These are phyloP conservation scores for Cheilosia vernalis DNA, from an alignment of 2,888 invertebrate species.

Conservation along the genomic window DNA sequence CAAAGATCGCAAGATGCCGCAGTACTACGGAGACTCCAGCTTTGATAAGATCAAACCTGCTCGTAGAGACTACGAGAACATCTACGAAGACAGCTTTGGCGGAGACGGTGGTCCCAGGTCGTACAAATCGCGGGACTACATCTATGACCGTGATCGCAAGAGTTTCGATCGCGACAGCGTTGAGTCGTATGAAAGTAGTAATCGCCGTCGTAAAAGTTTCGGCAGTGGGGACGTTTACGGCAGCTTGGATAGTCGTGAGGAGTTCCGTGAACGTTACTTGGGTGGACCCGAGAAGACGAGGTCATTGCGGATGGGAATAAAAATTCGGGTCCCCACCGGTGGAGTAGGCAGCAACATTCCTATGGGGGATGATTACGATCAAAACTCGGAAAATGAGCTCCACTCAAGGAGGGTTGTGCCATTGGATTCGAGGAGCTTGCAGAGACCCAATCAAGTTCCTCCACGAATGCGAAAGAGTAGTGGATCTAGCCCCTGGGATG, in stretches of 20 bases:
- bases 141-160: slow-evolving; percentile 82
- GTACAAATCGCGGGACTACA: slow-evolving; percentile 80
- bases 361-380: slow-evolving; percentile 84
- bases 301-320: slow-evolving; percentile 81
- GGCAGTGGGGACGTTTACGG: slow-evolving; percentile 83
- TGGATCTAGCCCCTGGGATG: slow-evolving; percentile 85
- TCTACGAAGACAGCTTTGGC: slow-evolving; percentile 79
- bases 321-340: slow-evolving; percentile 77
- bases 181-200: slow-evolving; percentile 82
- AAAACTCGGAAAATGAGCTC: slow-evolving; percentile 84
- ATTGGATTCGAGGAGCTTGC: slow-evolving; percentile 80
- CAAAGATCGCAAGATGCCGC: slow-evolving; percentile 76
- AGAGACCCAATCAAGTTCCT: slow-evolving; percentile 79
- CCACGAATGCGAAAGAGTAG: slow-evolving; percentile 82
- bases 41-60: slow-evolving; percentile 74
- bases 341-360: slow-evolving; percentile 60
- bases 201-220: slow-evolving; percentile 81
- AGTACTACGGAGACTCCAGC: slow-evolving; percentile 76
- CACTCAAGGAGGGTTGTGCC: slow-evolving; percentile 77
- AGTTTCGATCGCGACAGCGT: slow-evolving; percentile 83
- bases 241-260: slow-evolving; percentile 83
- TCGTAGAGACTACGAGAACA: slow-evolving; percentile 81
- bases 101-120: slow-evolving; percentile 64
- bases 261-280: slow-evolving; percentile 82
- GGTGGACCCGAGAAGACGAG: slow-evolving; percentile 80